A percentile compares a stretch with the other conserved stretches of the same genome.
Evolutionary conservation across 2,888 invertebrate genomes (phyloP).

Genomic region (Arrhopalites spinosus): DNA sequence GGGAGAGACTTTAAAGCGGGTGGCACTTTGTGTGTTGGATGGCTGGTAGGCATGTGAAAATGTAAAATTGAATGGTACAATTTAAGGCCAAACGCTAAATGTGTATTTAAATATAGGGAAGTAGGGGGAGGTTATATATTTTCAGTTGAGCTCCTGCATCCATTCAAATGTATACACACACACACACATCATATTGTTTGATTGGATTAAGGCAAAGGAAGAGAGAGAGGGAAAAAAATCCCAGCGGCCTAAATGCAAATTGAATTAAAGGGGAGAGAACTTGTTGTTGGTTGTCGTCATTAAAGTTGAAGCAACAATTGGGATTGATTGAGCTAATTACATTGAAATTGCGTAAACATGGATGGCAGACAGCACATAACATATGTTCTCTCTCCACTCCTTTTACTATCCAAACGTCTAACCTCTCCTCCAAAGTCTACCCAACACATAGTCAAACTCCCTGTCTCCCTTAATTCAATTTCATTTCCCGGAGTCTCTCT

Average conservation of each 20-base stretch:
- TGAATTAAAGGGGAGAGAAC: conserved; percentile 37
- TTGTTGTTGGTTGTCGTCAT: conserved; percentile 32
- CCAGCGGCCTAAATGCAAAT: conserved; percentile 38
- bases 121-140: neutral
- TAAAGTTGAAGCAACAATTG: conserved; percentile 44
- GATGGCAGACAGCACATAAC: conserved; percentile 22
- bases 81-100: conserved; percentile 30
- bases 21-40: neutral
- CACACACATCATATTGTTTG: conserved; percentile 5
- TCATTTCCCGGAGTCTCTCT: conserved; percentile 34
- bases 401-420: neutral
- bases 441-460: conserved; percentile 12
- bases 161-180: neutral
- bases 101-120: conserved; percentile 25
- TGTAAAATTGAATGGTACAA: conserved; percentile 14
- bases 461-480: conserved; percentile 27
- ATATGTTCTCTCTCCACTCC: conserved; percentile 27
- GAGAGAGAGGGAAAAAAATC: conserved; percentile 36
- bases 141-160: neutral
- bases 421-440: conserved; percentile 7
- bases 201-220: conserved; percentile 32
- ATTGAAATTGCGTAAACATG: conserved; percentile 43
- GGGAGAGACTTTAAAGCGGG: neutral
- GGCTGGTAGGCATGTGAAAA: neutral
- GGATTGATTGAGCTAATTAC: conserved; percentile 47